A percentile compares a stretch with the other conserved stretches of the same genome.
phyloP scores from a whole-genome alignment of 2,797 vertebrate genomes.

The Thunnus albacares region DNA sequence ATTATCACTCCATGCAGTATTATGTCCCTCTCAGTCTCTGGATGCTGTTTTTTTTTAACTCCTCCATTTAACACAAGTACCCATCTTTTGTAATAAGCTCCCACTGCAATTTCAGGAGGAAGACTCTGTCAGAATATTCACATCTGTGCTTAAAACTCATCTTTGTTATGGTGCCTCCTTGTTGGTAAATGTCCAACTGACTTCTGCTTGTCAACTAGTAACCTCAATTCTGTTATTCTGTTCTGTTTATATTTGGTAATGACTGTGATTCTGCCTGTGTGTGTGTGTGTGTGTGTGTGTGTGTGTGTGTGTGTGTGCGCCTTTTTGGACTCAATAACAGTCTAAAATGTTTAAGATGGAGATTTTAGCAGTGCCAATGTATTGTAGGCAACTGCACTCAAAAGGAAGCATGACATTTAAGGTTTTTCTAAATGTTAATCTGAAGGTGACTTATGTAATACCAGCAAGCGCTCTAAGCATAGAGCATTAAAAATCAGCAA shows the following conservation, averaged over 20 bases:
- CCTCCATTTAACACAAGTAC: too few relatives aligned
- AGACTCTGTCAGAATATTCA: background rate
- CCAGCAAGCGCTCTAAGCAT: background rate
- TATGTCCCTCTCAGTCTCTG: too few relatives aligned
- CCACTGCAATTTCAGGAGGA: background rate
- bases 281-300: background rate
- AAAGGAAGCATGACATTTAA: background rate
- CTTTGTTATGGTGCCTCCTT: too few relatives aligned
- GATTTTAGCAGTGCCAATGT: too few relatives aligned
- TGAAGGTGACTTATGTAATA: constrained; percentile 10
- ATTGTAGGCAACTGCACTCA: background rate
- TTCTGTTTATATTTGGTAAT: too few relatives aligned
- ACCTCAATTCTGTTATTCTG: background rate
- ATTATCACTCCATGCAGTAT: too few relatives aligned
- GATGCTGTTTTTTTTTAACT: too few relatives aligned
- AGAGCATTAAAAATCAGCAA: background rate
- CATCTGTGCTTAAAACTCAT: background rate
- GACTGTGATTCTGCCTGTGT: background rate
- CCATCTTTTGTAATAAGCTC: too few relatives aligned
- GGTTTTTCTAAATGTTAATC: background rate
- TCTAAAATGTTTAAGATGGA: too few relatives aligned
- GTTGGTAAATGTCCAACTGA: too few relatives aligned
- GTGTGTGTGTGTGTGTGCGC: too few relatives aligned
- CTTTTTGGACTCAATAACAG: too few relatives aligned
- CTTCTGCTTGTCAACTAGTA: background rate